Conservation (phyloP, 2,113 vertebrate species). For the Polyodon spathula region DNA sequence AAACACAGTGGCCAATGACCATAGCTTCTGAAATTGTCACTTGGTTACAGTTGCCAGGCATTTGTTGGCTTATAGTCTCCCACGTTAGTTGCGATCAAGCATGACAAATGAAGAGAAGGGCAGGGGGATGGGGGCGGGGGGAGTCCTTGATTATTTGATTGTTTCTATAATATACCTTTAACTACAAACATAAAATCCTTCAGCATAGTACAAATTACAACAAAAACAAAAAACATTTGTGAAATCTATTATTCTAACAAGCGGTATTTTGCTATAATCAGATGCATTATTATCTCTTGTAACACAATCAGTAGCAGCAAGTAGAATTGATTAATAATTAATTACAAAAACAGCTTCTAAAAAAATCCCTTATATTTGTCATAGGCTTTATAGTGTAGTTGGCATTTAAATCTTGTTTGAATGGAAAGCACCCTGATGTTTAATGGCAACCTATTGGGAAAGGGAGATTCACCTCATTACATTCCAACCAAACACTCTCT, state of each 20-base stretch:
- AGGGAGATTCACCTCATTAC: neutral
- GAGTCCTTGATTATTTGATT: neutral
- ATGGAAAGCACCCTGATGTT: neutral
- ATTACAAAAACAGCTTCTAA: conserved; percentile 16
- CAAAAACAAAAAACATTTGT: neutral
- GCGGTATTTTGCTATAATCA: neutral
- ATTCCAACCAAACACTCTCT: too few species aligned
- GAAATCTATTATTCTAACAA: neutral
- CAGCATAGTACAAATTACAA: too few species aligned
- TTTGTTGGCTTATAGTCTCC: conserved; percentile 57
- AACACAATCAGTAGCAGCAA: conserved; percentile 13
- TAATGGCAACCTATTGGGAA: neutral
- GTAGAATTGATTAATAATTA: conserved; percentile 24
- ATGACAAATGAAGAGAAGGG: conserved; percentile 53
- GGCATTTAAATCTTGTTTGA: neutral
- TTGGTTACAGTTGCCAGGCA: conserved; percentile 78
- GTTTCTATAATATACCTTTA: neutral
- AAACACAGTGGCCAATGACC: conserved; percentile 61
- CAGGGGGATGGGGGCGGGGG: conserved; percentile 2
- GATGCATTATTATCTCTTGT: neutral
- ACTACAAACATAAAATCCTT: neutral
- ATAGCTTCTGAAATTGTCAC: conserved; percentile 59
- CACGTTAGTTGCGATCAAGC: conserved; percentile 55
- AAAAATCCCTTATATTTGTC: conserved; percentile 13
- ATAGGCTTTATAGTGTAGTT: conserved; percentile 12